Base-by-base conservation (phyloP, 2,113 vertebrate species). In the Leptodactylus fuscus region DNA sequence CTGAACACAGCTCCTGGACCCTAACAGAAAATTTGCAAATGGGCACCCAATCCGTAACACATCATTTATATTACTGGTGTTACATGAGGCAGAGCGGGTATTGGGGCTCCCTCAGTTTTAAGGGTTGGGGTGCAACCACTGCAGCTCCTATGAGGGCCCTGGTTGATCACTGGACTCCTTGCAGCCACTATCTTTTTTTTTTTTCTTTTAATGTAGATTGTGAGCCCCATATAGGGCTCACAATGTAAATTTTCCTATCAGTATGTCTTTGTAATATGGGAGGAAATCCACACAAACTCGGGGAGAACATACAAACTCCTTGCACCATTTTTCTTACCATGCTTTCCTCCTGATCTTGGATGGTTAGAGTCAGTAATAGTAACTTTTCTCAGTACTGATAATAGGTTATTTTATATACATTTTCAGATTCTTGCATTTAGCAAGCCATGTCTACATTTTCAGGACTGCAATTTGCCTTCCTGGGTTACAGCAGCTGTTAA, bases 401-500 rank as follows among this genome's bases (percentile, higher is more conserved):
- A 6, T 65, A n/a, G 60, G 5, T 34, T 67, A 34, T 67, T 24
- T 34, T 34, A 5, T 11, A n/a, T 29, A 67, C 18, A 1, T 29
- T 32, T 67, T 34, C 48, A 32, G 62, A 8, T 67, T 29, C 60
- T 16, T 62, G 16, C 24, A 65, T 16, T 65, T 65, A 4, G 60
- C 32, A 4, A 65, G 62, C 15, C 12, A 16, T 34, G 24, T 62
- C 27, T 67, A 67, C 62, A 34, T 34, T 67, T 27, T 67, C 62
- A 32, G 9, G 29, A 67, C 16, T 5, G 62, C 29, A n/a, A n/a
- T n/a, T n/a, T n/a, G n/a, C n/a, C n/a, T n/a, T n/a, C 65, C 38
- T 38, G 32, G 34, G 65, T 69, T 36, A 69, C 65, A 69, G 65
- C 65, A 69, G 65, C 65, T 69, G 65, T 69, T 38, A 69, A 38